These are phyloP conservation scores for Ptychoptera albimana DNA, from an alignment of 2,888 invertebrate species.

Conservation along the genomic window DNA sequence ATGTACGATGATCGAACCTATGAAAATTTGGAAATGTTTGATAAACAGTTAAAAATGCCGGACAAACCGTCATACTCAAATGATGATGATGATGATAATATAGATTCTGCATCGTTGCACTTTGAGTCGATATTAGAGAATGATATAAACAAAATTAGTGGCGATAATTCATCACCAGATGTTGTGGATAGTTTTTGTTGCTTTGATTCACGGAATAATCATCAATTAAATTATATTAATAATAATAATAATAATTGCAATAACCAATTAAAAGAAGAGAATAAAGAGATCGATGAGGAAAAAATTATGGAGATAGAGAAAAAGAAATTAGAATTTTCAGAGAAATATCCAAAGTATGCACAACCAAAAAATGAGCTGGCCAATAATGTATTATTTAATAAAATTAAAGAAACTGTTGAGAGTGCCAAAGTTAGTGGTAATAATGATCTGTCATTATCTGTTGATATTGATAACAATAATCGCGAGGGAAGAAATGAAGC, in stretches of 20 bases:
- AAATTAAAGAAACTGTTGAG: constrained; percentile 28
- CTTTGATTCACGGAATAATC: constrained; percentile 24
- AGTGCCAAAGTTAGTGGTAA: constrained; percentile 25
- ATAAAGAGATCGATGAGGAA: constrained; percentile 16
- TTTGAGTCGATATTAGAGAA: constrained; percentile 30
- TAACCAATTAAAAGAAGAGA: constrained; percentile 14
- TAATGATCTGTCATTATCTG: constrained; percentile 9
- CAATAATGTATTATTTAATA: constrained; percentile 28
- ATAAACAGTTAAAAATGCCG: neutral
- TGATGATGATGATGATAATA: constrained; percentile 7
- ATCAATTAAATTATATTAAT: constrained; percentile 23
- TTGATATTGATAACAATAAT: constrained; percentile 11
- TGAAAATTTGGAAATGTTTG: constrained; percentile 7
- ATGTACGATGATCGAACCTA: constrained; percentile 6
- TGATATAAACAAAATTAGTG: constrained; percentile 18
- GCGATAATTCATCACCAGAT: neutral
- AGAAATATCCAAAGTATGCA: constrained; percentile 11
- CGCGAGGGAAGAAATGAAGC: constrained; percentile 8
- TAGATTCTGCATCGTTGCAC: constrained; percentile 28
- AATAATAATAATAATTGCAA: constrained; percentile 24
- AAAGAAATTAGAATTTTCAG: constrained; percentile 14
- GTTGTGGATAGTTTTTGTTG: neutral
- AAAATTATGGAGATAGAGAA: constrained; percentile 24
- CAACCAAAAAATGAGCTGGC: constrained; percentile 21
- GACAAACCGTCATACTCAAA: neutral